A percentile compares a stretch with the other conserved stretches of the same genome.
Evolutionary conservation across 2,113 vertebrate species (phyloP).

Genomic region (Rhodinocichla rosea): DNA sequence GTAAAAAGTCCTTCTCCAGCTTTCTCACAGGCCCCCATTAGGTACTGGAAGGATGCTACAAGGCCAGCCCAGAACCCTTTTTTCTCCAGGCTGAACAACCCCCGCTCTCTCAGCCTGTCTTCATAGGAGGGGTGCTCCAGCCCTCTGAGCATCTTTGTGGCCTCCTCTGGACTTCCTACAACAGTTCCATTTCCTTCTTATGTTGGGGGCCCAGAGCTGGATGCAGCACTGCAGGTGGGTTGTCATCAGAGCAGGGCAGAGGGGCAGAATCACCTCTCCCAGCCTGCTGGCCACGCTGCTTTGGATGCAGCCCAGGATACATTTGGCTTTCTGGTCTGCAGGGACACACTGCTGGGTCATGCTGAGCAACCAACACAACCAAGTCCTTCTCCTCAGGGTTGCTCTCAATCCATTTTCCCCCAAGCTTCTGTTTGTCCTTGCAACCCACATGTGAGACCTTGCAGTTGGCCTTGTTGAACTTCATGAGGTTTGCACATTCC

Average conservation of each 20-base stretch:
- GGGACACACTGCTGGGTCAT: not conserved
- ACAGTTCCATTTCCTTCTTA: not conserved
- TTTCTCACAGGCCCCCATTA: not conserved
- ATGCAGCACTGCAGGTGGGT: not conserved
- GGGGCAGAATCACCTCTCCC: not conserved
- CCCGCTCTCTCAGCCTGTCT: not conserved
- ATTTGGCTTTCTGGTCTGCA: not conserved
- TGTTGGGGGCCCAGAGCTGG: not conserved
- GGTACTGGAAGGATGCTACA: not conserved
- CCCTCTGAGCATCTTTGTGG: not conserved
- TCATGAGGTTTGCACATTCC: not conserved
- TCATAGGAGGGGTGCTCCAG: not conserved
- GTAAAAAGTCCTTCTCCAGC: not conserved
- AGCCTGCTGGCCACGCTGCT: not conserved
- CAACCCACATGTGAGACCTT: rapidly evolving
- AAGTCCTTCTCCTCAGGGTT: not conserved
- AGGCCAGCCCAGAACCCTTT: not conserved
- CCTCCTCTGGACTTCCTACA: not conserved
- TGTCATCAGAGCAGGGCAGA: not conserved
- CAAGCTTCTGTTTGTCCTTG: not conserved
- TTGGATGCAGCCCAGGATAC: not conserved
- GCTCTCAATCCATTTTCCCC: not conserved
- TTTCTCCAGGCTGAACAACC: not conserved
- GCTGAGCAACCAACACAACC: not conserved
- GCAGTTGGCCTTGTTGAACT: not conserved